A percentile compares a stretch with the other conserved stretches of the same genome.
These are phyloP conservation scores for Drosophila kikkawai DNA, from an alignment of 1,140 invertebrate genomes.

Conservation along the genomic window DNA sequence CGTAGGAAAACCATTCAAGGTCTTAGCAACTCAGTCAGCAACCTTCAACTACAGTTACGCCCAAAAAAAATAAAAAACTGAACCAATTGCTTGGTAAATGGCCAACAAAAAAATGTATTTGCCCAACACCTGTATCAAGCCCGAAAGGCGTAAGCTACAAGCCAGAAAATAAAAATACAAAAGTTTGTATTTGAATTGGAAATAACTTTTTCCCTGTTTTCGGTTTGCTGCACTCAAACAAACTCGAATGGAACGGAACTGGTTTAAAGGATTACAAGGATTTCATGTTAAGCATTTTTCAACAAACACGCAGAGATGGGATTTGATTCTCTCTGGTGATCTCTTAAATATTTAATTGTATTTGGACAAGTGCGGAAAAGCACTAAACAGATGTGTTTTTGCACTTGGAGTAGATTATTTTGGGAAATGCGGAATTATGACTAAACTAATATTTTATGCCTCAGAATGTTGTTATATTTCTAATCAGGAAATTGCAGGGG, in stretches of 20 bases:
- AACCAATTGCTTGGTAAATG: constrained; percentile 3
- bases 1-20: constrained; percentile 13
- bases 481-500: not conserved
- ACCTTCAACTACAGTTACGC: constrained; percentile 8
- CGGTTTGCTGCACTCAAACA: constrained; percentile 15
- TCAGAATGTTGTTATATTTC: not conserved
- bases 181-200: constrained; percentile 21
- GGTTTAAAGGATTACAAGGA: constrained; percentile 28
- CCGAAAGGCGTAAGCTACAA: not conserved
- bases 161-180: not conserved
- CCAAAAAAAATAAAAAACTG: not conserved
- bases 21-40: not conserved
- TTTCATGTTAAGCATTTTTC: constrained; percentile 16
- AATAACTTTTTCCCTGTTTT: constrained; percentile 8
- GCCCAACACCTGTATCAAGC: constrained; percentile 9
- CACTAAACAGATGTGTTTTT: constrained; percentile 3
- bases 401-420: not conserved
- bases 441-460: not conserved
- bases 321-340: constrained; percentile 2
- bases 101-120: not conserved
- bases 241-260: constrained; percentile 18
- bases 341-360: constrained; percentile 18
- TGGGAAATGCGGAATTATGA: not conserved
- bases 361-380: constrained; percentile 5
- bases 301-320: not conserved